Percentiles rank a stretch among this genome's conserved stretches.
Evolutionary conservation across 1,140 invertebrate species (phyloP).

Genomic region (Drosophila miranda): DNA sequence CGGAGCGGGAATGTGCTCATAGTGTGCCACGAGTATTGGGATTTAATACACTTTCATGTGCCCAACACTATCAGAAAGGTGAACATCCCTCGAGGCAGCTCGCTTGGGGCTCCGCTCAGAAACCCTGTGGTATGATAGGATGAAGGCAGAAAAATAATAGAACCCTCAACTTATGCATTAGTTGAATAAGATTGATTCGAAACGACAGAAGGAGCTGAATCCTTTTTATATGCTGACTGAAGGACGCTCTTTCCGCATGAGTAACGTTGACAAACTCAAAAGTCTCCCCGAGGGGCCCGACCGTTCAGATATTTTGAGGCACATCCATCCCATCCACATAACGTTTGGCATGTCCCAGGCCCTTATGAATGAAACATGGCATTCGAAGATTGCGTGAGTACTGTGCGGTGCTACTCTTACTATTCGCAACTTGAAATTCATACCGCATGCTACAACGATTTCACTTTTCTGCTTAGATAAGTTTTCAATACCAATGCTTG

Average conservation of each 20-base stretch:
- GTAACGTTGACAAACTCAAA: constrained; percentile 33
- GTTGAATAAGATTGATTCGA: no score
- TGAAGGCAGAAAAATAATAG: no score
- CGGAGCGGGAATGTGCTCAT: constrained; percentile 6
- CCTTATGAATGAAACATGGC: constrained; percentile 7
- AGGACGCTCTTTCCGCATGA: constrained; percentile 26
- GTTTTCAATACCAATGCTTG: constrained; percentile 28
- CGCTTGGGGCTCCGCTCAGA: no score
- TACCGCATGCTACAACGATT: constrained; percentile 29
- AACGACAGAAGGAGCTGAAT: no score
- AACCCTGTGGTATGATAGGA: no score
- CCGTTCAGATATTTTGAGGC: constrained; percentile 4
- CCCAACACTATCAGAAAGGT: neutral
- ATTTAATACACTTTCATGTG: neutral
- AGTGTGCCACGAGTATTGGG: constrained; percentile 17
- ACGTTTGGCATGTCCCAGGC: no score
- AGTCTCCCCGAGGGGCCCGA: neutral
- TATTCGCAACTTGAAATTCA: constrained; percentile 33
- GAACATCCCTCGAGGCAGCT: no score
- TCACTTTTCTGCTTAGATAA: constrained; percentile 23
- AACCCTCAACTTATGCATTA: no score
- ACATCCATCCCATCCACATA: neutral
- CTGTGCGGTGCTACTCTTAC: neutral
- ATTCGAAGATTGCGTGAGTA: neutral
- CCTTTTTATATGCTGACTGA: neutral